These are phyloP conservation scores for Archocentrus centrarchus DNA, from an alignment of 2,113 vertebrate species.

Conservation along the genomic window DNA sequence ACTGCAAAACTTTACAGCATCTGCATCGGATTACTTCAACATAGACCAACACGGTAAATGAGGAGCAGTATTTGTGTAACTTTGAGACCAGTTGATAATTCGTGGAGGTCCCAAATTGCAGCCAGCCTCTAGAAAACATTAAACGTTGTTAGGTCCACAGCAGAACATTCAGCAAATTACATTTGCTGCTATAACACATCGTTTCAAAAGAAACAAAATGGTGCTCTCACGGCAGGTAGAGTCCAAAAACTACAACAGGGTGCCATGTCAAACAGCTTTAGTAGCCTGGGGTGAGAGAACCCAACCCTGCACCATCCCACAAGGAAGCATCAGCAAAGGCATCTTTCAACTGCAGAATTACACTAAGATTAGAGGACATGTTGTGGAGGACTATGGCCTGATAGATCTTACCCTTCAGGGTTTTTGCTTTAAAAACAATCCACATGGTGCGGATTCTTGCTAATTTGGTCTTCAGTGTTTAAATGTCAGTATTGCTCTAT, in stretches of 20 bases:
- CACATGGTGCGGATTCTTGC: constrained; percentile 6
- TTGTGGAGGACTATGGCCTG: constrained; percentile 28
- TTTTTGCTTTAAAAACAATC: constrained; percentile 22
- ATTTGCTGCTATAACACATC: neutral
- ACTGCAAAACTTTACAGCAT: neutral
- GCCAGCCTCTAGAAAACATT: neutral
- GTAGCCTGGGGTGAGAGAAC: constrained; percentile 57
- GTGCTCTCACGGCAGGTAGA: constrained; percentile 15
- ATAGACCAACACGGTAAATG: neutral
- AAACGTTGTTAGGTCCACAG: neutral
- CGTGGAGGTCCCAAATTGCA: neutral
- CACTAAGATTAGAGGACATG: constrained; percentile 48
- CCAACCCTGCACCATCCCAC: constrained; percentile 23
- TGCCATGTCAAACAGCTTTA: constrained; percentile 45
- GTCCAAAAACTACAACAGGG: constrained; percentile 34
- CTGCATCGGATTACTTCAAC: neutral
- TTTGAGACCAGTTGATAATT: neutral
- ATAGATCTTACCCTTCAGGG: constrained; percentile 57
- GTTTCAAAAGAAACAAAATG: constrained; percentile 15
- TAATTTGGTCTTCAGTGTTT: constrained; percentile 33
- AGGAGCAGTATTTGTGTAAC: neutral
- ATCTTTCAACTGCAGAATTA: constrained; percentile 68
- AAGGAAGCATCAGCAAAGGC: constrained; percentile 45
- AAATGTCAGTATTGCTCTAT: constrained; percentile 26
- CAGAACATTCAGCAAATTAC: neutral